phyloP scores from a whole-genome alignment of 2,888 invertebrate genomes.

The Lasius fuliginosus region DNA sequence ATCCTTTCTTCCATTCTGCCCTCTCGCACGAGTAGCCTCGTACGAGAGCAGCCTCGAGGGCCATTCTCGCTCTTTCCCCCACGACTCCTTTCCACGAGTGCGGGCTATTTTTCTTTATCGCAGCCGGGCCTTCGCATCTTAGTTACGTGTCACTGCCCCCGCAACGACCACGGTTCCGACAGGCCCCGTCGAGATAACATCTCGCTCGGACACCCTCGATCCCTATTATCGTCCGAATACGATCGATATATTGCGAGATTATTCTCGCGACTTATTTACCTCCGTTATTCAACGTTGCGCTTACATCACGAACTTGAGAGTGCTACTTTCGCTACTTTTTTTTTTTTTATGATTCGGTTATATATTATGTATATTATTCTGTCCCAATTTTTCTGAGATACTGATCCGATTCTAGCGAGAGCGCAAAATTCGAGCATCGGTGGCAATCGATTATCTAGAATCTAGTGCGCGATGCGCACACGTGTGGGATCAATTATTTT shows the following conservation, averaged over 20 bases:
- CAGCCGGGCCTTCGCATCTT: constrained; percentile 70
- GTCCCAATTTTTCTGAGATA: background rate
- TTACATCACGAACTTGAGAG: background rate
- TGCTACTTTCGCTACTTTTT: background rate
- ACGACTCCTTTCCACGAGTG: constrained; percentile 19
- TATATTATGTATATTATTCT: background rate
- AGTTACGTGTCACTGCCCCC: constrained; percentile 76
- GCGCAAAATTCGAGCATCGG: constrained; percentile 8
- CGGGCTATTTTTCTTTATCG: constrained; percentile 70
- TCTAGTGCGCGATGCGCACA: background rate
- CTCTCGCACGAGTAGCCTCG: constrained; percentile 35
- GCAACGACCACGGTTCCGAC: constrained; percentile 48
- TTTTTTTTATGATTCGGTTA: background rate
- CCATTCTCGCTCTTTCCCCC: constrained; percentile 37
- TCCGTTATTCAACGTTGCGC: background rate
- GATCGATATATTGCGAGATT: constrained; percentile 26
- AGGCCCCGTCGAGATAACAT: constrained; percentile 56
- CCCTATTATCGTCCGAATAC: constrained; percentile 4
- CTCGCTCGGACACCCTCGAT: constrained; percentile 52
- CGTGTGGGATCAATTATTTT: constrained; percentile 57
- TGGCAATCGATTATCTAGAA: constrained; percentile 15
- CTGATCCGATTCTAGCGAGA: background rate
- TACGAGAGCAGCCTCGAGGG: constrained; percentile 61
- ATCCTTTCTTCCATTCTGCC: constrained; percentile 59
- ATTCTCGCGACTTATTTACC: constrained; percentile 12